Evolutionary conservation across 2,797 vertebrate species (phyloP), one percentile per base, ranked within the genome.

Genomic region (Mus spretus): DNA sequence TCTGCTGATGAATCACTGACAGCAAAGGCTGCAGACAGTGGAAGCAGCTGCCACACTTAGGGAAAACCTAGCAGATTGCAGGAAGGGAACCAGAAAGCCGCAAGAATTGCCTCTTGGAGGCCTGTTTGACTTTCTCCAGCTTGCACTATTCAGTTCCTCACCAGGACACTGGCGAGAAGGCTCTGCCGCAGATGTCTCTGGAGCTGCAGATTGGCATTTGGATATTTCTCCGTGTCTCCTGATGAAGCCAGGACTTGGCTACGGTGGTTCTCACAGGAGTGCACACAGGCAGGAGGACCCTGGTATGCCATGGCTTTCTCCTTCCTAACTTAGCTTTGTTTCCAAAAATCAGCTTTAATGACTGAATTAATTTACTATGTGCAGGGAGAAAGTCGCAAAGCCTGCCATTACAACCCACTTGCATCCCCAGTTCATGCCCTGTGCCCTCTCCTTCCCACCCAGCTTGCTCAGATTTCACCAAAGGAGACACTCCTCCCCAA

Each of bases 351-450:
- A 78, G 61, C 9, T 61, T 26, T 61, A 61, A 61, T 26, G 24
- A 61, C 26, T 61, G 22, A 26, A 26, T 61, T 24, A 61, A 61
- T 61, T 61, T 61, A 3, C 24, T 65, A 22, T 13, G 63, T 70
- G 10, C 2, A 20, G 19, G 15, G 20, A 89, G 57, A 37, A 63
- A 40, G 22, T 6, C 50, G 7, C 37, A 37, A 13, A 72, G 50
- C 5, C 20, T 5, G 37, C 8, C 89, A 19, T 12, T 44, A 13
- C 37, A 63, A 63, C 31, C 34, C 14, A 55, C 55, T 3, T 28
- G 20, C 12, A 0, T 67, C 20, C 77, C 34, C 13, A 34, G 50
- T 44, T 20, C 1, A 6, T 3, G 4, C 6, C 7, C 0, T 0
- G 0, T 2, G 1, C 0, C 24, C 13, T 70, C 24, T 44, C 11